These are phyloP conservation scores for Neosilurus hyrtlii DNA, from an alignment of 2,797 vertebrate species.

Conservation along the genomic window DNA sequence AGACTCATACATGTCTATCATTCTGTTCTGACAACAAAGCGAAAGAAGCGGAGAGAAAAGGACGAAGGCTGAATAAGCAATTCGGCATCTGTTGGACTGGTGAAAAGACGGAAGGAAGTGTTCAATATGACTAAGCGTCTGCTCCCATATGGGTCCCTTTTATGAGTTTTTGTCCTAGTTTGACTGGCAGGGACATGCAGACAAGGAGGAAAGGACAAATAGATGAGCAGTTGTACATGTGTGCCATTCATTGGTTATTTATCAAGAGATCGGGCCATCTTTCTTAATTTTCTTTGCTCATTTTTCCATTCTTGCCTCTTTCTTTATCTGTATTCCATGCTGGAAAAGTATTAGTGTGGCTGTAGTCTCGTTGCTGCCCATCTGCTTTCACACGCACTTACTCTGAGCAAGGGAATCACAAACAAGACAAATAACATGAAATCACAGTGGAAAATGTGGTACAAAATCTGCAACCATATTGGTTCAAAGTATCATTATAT, in stretches of 20 bases:
- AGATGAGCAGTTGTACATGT: background rate
- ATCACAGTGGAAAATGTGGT: background rate
- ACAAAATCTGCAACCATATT: conserved; percentile 2
- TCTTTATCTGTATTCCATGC: background rate
- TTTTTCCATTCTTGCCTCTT: background rate
- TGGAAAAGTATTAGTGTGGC: conserved; percentile 17
- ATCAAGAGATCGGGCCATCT: background rate
- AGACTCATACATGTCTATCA: conserved; percentile 40
- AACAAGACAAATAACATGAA: conserved; percentile 16
- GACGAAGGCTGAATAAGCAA: conserved; percentile 14
- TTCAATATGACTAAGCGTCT: background rate
- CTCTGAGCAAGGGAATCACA: conserved; percentile 6
- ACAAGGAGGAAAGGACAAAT: background rate
- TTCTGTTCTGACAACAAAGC: background rate
- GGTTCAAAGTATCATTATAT: background rate
- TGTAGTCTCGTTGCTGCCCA: background rate
- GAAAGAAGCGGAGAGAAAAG: background rate
- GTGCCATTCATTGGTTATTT: background rate
- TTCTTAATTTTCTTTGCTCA: background rate
- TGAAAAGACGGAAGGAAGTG: background rate
- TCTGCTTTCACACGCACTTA: conserved; percentile 21
- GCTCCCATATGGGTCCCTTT: background rate
- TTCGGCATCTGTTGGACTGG: background rate
- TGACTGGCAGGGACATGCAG: background rate
- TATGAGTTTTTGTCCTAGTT: background rate